Evolutionary conservation across 2,797 vertebrate genomes (phyloP), one percentile per base, ranked within the genome.

Genomic region (Sebastes baramenuke): DNA sequence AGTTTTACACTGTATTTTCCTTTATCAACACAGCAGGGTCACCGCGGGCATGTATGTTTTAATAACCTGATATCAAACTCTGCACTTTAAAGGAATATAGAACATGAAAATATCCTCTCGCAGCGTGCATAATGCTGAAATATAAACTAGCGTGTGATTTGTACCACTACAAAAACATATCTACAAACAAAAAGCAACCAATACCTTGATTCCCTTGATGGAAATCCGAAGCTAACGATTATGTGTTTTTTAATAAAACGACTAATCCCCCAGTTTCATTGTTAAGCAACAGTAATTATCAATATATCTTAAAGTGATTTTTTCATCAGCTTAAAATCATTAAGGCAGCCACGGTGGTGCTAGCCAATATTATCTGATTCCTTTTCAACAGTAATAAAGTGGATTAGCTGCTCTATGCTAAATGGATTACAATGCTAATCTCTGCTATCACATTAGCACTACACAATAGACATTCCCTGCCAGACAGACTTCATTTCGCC

Each of bases 401-500:
- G 95, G 95, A 96, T 96, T 96, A 96, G 86, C 91, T 93, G 89
- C 79, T 93, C 91, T 93, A 94, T 95, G 90, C 91, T 95, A 95
- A 96, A 94, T 95, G 96, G 95, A 96, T 96, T 96, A 96, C 95
- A 95, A 93, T 91, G 89, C 89, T 96, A 96, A 96, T 96, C 95
- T 96, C 92, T 87, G 87, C 90, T 94, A 95, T 96, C 95, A 95
- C 93, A 95, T 95, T 93, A 95, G 91, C 90, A 89, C 83, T 58
- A 90, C 85, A 93, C 92, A 94, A 95, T 94, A 93, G 93, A 93
- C 92, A 90, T 64, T 69, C 85, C 67, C 75, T 89, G 87, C 72
- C 84, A 89, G 92, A 83, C 83, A 86, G 91, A 90, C 92, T 91
- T 91, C 77, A 88, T 87, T 90, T 88, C 80, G 77, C 72, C 74